These are phyloP conservation scores for Delichon dasypus DNA, from an alignment of 2,797 vertebrate genomes.

Conservation along the genomic window DNA sequence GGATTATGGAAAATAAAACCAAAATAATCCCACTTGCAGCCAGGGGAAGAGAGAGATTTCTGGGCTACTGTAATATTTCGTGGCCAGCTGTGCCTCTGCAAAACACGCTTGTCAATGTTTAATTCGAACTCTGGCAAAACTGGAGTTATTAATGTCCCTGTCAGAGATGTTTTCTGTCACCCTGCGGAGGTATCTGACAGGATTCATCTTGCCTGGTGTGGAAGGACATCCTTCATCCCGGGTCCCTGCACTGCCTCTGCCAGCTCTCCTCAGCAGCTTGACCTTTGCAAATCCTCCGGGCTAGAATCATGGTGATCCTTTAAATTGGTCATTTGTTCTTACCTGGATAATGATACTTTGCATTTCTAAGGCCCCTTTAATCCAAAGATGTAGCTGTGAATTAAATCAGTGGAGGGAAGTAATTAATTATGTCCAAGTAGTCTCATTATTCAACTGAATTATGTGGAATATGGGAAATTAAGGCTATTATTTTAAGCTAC, in stretches of 20 bases:
- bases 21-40: background rate
- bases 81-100: background rate
- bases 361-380: background rate
- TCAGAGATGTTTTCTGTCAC: background rate
- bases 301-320: background rate
- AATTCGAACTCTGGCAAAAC: background rate
- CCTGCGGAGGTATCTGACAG: background rate
- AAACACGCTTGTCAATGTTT: rapidly evolving
- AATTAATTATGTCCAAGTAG: background rate
- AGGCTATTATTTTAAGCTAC: background rate
- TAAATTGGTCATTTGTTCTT: background rate
- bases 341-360: background rate
- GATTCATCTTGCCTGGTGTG: background rate
- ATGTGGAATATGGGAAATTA: background rate
- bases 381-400: background rate
- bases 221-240: background rate
- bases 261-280: background rate
- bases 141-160: background rate
- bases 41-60: background rate
- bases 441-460: background rate
- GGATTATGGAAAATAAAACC: background rate
- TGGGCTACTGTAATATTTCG: background rate
- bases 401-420: background rate
- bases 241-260: background rate
- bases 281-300: background rate